Conservation (phyloP, 1,140 invertebrate species). For the Hetaerina americana region DNA sequence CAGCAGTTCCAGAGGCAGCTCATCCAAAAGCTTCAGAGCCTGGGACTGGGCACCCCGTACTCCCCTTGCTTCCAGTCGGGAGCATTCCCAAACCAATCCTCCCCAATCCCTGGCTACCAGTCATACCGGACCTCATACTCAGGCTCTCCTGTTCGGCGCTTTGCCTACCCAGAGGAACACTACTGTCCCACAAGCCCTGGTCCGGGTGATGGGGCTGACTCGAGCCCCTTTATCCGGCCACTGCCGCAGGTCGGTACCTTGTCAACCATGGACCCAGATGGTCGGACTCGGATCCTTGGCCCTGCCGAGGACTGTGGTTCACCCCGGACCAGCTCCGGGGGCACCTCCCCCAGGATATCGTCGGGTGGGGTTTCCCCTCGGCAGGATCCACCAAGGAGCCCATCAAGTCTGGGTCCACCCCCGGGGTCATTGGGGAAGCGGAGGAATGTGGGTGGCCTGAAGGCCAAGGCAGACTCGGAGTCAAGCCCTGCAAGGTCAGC, state of each 20-base stretch:
- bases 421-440: conserved; percentile 20
- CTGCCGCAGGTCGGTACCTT: conserved; percentile 46
- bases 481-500: conserved; percentile 25
- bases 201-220: conserved; percentile 24
- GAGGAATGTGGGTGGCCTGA: neutral
- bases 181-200: neutral
- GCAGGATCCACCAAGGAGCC: conserved; percentile 20
- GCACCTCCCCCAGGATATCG: neutral
- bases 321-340: conserved; percentile 12
- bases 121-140: conserved; percentile 19
- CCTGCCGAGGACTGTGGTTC: conserved; percentile 18
- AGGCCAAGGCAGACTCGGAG: conserved; percentile 24
- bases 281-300: conserved; percentile 38
- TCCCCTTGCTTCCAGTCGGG: neutral
- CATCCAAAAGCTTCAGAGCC: conserved; percentile 39
- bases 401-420: conserved; percentile 29
- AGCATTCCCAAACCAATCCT: conserved; percentile 20
- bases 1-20: conserved; percentile 38
- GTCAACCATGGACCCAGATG: conserved; percentile 40
- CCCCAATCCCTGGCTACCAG: conserved; percentile 24
- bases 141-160: conserved; percentile 11
- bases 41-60: conserved; percentile 25
- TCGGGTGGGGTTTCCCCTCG: neutral
- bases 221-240: conserved; percentile 46
- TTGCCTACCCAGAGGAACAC: conserved; percentile 18